Conservation (phyloP, 1,140 invertebrate species). For the Hesperophylax magnus region DNA sequence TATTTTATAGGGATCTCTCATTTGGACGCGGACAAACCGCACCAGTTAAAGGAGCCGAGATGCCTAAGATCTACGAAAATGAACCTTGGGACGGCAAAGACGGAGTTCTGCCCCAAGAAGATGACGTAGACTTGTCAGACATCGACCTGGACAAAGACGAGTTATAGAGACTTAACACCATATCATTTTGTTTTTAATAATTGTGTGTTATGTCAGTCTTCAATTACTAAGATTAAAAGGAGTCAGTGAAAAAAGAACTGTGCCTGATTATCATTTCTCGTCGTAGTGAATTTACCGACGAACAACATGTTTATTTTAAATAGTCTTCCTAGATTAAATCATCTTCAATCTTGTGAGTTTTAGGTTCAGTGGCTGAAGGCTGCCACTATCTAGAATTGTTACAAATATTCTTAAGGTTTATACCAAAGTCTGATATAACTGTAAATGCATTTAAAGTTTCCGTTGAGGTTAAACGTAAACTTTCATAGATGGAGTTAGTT, state of each 20-base stretch:
- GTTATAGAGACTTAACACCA: conserved; percentile 73
- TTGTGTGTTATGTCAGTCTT: conserved; percentile 7
- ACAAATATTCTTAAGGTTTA: conserved; percentile 17
- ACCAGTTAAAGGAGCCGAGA: conserved; percentile 86
- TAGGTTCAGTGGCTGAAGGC: not conserved
- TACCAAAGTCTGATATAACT: conserved; percentile 23
- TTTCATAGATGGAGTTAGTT: too few species aligned
- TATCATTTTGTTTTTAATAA: conserved; percentile 38
- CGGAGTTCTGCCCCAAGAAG: conserved; percentile 88
- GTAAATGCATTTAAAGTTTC: conserved; percentile 2
- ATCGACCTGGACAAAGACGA: conserved; percentile 91
- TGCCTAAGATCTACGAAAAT: conserved; percentile 83
- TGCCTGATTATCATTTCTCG: not conserved
- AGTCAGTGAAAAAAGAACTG: conserved; percentile 7
- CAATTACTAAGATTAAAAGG: not conserved
- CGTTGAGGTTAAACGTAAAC: too few species aligned
- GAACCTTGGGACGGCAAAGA: conserved; percentile 98
- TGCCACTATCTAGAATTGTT: not conserved
- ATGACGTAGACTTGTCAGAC: conserved; percentile 95
- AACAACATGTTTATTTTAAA: not conserved
- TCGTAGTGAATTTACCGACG: not conserved
- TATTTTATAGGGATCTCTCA: conserved; percentile 85
- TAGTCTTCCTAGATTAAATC: not conserved
- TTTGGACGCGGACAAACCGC: conserved; percentile 95
- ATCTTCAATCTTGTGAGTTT: conserved; percentile 15